Evolutionary conservation across 2,797 vertebrate species (phyloP).

Genomic region (Pangasius larnaudii): DNA sequence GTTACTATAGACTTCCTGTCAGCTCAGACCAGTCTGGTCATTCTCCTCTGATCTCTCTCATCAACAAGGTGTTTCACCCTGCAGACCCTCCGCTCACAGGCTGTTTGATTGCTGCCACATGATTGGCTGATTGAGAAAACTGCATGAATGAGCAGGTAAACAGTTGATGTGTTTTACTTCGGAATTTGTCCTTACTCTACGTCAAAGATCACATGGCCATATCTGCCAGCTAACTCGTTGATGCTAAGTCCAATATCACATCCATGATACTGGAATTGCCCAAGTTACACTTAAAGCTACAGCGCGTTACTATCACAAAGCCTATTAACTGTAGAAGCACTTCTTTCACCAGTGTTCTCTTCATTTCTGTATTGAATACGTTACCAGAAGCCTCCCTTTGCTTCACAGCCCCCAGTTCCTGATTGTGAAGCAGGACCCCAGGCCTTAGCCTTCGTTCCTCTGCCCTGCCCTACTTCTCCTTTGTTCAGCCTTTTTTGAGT

Average conservation of each 20-base stretch:
- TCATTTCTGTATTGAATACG: constrained; percentile 28
- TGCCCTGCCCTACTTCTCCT: constrained; percentile 35
- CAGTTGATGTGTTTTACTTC: background rate
- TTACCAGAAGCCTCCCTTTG: constrained; percentile 36
- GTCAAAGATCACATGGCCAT: background rate
- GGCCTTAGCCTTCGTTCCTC: constrained; percentile 43
- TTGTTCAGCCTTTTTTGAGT: constrained; percentile 47
- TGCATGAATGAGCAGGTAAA: background rate
- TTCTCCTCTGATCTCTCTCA: background rate
- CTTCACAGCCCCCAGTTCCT: constrained; percentile 24
- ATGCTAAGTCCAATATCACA: background rate
- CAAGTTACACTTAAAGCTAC: constrained; percentile 7
- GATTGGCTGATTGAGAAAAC: background rate
- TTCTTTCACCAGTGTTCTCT: constrained; percentile 2
- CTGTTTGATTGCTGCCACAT: background rate
- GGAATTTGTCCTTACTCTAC: background rate
- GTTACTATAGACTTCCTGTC: no score
- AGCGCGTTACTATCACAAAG: constrained; percentile 3
- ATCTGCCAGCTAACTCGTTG: background rate
- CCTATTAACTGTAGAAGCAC: constrained; percentile 33
- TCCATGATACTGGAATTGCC: background rate
- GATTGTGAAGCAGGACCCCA: constrained; percentile 42
- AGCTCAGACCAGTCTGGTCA: background rate
- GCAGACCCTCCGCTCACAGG: background rate
- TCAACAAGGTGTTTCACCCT: background rate